Conservation (phyloP, 1,140 invertebrate genomes). For the Stegodyphus dumicola region DNA sequence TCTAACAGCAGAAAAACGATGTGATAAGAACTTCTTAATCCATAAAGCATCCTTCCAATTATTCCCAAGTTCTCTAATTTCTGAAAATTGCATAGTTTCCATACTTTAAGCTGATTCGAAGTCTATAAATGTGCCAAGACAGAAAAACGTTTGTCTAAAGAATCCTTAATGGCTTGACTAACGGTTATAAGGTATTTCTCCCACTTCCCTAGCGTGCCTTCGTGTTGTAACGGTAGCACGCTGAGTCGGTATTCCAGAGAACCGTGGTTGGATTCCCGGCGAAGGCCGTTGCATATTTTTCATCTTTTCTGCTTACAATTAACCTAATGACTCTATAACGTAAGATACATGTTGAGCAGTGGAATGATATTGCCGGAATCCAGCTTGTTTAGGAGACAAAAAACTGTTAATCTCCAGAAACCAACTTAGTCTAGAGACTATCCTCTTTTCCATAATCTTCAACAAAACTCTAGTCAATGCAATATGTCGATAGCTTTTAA, state of each 20-base stretch:
- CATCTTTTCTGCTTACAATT: too few species aligned
- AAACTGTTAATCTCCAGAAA: neutral
- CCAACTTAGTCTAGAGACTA: neutral
- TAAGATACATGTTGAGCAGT: neutral
- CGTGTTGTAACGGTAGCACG: too few species aligned
- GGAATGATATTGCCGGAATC: conserved; percentile 1
- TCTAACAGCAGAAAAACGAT: neutral
- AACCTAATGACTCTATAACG: too few species aligned
- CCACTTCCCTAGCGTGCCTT: too few species aligned
- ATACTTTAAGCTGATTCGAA: conserved; percentile 1
- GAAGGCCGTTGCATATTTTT: too few species aligned
- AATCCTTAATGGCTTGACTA: conserved; percentile 13
- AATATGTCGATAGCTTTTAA: neutral
- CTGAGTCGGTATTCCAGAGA: too few species aligned
- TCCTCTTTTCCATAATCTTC: neutral
- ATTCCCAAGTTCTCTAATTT: conserved; percentile 1
- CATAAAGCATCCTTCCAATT: neutral
- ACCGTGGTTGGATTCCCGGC: too few species aligned
- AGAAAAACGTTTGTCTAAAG: conserved; percentile 7
- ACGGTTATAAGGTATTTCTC: too few species aligned
- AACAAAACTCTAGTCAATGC: neutral
- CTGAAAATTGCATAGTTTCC: neutral
- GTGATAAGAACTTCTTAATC: conserved; percentile 8
- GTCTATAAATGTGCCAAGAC: neutral
- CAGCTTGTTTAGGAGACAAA: neutral